Evolutionary conservation across 1,140 invertebrate species (phyloP), one percentile per base, ranked within the genome.

Genomic region (Anthonomus grandis): DNA sequence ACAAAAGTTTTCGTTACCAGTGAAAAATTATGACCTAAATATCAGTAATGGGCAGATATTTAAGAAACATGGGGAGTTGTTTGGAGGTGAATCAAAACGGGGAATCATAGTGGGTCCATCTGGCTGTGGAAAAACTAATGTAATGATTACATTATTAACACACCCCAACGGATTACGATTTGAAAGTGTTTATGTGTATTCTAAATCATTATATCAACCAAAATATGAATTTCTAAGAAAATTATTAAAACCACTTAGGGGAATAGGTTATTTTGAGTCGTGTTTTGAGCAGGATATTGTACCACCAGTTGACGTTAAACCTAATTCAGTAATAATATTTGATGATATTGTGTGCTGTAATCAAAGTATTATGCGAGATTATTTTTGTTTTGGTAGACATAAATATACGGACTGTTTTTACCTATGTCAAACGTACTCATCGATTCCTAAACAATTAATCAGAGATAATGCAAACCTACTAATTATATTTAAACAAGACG

Each of bases 171-270:
- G 71, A n/a, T 50, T 71, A 48, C 54, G 56, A 46, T 72, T 72
- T 62, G 53, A 74, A 68, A 74, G 75, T 60, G 47, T 74, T 31
- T 75, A 74, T 53, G 18, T 75, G 3, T 74, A 71, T 61, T 71
- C 69, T 27, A 75, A 74, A 62, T 70, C 68, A 2, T 57, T 72
- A 24, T 53, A 69, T 60, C 70, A 73, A 62, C 57, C 68, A 10
- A 73, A 73, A 61, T 73, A 72, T 53, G 48, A 54, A 36, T 69
- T 63, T 62, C 57, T 73, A 27, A 39, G 60, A 52, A 46, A 56
- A 46, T 25, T 72, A 38, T 39, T 73, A 31, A 31, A 68, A 52
- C 46, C 53, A 19, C 48, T 72, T 18, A 52, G 61, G 21, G 66
- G 60, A 58, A 63, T 72, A 1, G 59, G 51, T 47, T 70, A 60